Evolutionary conservation across 1,140 invertebrate genomes (phyloP), one percentile per base, ranked within the genome.

Genomic region (Drosophila guanche): DNA sequence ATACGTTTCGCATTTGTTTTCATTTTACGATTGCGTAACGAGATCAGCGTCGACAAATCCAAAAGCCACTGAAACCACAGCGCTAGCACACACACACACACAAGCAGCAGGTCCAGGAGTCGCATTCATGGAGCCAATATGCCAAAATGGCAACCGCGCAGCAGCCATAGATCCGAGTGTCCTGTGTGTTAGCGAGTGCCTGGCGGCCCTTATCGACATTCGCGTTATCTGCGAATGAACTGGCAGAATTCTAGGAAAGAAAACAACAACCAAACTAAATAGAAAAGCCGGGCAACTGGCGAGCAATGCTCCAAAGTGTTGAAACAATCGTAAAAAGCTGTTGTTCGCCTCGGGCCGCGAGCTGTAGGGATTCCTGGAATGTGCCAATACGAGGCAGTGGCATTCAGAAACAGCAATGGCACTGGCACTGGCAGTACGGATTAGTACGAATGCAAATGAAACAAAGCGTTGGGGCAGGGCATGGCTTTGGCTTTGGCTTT

Each of bases 1-100:
- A 88, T 88, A 88, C 83, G 83, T 71, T 88, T 68, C 70, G 62
- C 83, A 88, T 88, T 88, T 88, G 83, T 88, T 88, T 88, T 88
- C 78, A 88, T 88, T 88, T 88, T 88, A 76, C 79, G 83, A 88
- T 88, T 88, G 70, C 78, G 83, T 83, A 88, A 83, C 83, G 75
- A 88, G 83, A 88, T 88, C 83, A 88, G 68, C 78, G 61, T 79
- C 81, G 81, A 81, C 81, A 86, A 86, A 86, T 86, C 83, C 66
- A 77, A 88, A 88, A 88, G 78, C 83, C 83, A 88, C 83, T 83
- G 79, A 79, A 88, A 78, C 81, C 74, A 66, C 81, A 86, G 47
- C 50, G 60, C 77, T 4, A 37, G 33, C 16, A 20, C 16, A 20
- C 16, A 20, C 16, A 1, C 16, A 20, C 16, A 20, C 16, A 20